phyloP scores from a whole-genome alignment of 2,888 invertebrate species.

The Ecliptopera silaceata region DNA sequence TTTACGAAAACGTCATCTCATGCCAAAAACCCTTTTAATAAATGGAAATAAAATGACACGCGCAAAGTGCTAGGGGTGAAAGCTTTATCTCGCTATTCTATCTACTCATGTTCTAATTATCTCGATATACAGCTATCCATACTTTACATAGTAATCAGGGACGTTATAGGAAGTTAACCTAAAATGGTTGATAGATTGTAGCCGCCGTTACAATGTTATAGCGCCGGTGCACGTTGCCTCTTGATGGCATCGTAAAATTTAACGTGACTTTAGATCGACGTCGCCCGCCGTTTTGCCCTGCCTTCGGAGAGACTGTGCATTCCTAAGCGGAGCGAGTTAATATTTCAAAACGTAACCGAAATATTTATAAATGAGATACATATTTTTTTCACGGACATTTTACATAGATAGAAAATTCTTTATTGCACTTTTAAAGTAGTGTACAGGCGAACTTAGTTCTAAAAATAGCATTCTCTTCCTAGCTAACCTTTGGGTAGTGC shows the following conservation, averaged over 20 bases:
- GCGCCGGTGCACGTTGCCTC: conserved; percentile 53
- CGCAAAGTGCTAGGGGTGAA: neutral
- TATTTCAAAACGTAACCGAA: neutral
- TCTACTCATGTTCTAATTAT: neutral
- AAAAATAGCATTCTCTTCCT: too few species aligned
- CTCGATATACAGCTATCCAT: neutral
- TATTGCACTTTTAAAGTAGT: too few species aligned
- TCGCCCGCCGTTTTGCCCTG: conserved; percentile 29
- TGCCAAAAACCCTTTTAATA: neutral
- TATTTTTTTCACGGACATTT: too few species aligned
- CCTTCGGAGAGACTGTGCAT: conserved; percentile 29
- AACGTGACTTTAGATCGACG: conserved; percentile 47
- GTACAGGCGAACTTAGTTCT: too few species aligned
- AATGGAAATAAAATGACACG: neutral
- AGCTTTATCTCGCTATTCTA: neutral
- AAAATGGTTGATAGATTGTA: conserved; percentile 41
- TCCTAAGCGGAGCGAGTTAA: conserved; percentile 13
- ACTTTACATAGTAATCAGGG: conserved; percentile 2
- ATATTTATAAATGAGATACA: too few species aligned
- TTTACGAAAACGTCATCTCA: neutral
- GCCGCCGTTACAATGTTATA: conserved; percentile 36
- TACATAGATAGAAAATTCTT: too few species aligned
- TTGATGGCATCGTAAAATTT: conserved; percentile 65
- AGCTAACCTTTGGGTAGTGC: too few species aligned
- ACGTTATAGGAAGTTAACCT: conserved; percentile 31